Base-by-base conservation (phyloP, 2,797 vertebrate species). In the Chromobotia macracanthus region DNA sequence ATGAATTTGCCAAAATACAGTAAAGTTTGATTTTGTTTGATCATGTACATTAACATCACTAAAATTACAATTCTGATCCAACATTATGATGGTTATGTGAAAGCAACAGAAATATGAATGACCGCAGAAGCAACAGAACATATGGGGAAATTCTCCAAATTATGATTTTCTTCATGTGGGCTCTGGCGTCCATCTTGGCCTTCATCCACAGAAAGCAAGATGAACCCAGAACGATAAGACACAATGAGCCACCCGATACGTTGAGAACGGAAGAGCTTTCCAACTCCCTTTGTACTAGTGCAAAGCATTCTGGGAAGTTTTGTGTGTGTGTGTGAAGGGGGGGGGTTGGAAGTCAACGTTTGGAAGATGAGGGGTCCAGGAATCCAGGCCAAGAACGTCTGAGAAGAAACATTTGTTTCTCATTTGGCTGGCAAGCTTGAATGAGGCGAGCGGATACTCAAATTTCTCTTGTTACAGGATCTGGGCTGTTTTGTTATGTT, bases 351-450 rank as follows among this genome's bases (percentile, higher is more conserved):
- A 35, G 81, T 63, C 48, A 70, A 68, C 83, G 51, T 66, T 63
- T 55, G 56, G 77, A 83, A 79, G 70, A 82, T 80, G 73, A 82
- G 64, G 31, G 60, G 83, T 72, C 58, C 75, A 7, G 77, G 73
- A 73, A 80, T 74, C n/a, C 13, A 51, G 35, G 80, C 85, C 85
- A 81, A 76, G 65, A 81, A 65, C 53, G 68, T 87, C 87, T 76
- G 83, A 88, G 87, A 84, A 76, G 84, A 68, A 83, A 84, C 84
- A 83, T 88, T 90, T 87, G 87, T 87, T 89, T 87, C 84, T 67
- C 53, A 46, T 41, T 53, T 55, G 25, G 16, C 25, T 28, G 48
- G 35, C 23, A 63, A 51, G 41, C n/a, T 31, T 60, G 83, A 84
- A 50, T 81, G 82, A 79, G 82, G 53, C 38, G 18, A 80, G 81